phyloP scores from a whole-genome alignment of 2,888 invertebrate species.

The Tryphoninae sp. region DNA sequence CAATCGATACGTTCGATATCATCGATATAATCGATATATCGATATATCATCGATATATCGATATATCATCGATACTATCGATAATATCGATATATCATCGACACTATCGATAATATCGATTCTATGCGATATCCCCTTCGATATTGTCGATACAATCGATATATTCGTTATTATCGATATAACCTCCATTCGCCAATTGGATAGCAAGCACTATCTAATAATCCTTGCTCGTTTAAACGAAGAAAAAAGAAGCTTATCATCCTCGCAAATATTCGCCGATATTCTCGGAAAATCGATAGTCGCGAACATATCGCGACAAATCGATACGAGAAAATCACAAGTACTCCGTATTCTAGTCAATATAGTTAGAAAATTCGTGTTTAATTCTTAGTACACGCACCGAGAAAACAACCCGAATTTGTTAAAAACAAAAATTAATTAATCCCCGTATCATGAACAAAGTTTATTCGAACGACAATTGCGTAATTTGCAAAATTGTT shows the following conservation, averaged over 20 bases:
- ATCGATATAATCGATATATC: conserved; percentile 1
- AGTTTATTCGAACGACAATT: background rate
- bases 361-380: conserved; percentile 21
- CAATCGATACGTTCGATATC: background rate
- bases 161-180: conserved; percentile 4
- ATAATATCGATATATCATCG: background rate
- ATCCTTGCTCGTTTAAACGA: conserved; percentile 28
- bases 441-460: background rate
- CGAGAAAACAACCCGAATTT: conserved; percentile 2
- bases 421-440: background rate
- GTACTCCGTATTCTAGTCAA: conserved; percentile 41
- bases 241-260: conserved; percentile 23
- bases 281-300: background rate
- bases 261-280: conserved; percentile 23
- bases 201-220: background rate
- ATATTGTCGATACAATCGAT: conserved; percentile 2
- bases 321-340: conserved; percentile 14
- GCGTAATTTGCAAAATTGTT: background rate
- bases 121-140: background rate
- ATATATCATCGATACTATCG: conserved; percentile 2
- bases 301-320: conserved; percentile 1
- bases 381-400: conserved; percentile 3
- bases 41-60: conserved; percentile 10
- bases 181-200: conserved; percentile 17
- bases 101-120: conserved; percentile 3